phyloP scores from a whole-genome alignment of 2,888 invertebrate genomes.

The Pachycephus smyrnensis region DNA sequence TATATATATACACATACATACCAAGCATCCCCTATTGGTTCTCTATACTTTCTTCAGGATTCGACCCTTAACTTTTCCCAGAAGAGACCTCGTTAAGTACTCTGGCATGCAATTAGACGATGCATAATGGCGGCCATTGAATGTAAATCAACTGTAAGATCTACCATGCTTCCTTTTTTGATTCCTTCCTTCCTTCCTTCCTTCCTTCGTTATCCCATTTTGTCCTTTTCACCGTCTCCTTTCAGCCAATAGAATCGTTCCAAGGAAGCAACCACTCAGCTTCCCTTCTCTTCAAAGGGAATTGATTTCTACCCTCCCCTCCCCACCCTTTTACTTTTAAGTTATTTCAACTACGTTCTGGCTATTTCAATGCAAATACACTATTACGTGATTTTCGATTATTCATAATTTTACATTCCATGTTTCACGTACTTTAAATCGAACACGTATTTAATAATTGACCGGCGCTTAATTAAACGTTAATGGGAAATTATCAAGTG shows the following conservation, averaged over 20 bases:
- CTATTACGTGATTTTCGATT: background rate
- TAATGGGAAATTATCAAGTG: background rate
- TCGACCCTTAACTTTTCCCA: background rate
- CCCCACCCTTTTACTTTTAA: background rate
- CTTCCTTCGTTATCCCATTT: conserved; percentile 26
- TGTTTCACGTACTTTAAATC: background rate
- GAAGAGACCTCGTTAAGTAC: background rate
- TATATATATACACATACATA: too few relatives aligned
- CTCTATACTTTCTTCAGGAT: background rate
- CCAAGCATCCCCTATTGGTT: background rate
- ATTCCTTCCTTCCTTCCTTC: conserved; percentile 21
- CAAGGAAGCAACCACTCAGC: conserved; percentile 27
- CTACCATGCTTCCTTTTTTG: conserved; percentile 27
- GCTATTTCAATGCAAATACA: background rate
- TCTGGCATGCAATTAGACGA: conserved; percentile 28
- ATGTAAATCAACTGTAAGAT: conserved; percentile 40
- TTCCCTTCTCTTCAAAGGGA: conserved; percentile 32
- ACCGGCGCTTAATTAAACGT: background rate
- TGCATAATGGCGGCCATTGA: conserved; percentile 34
- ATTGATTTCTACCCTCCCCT: conserved; percentile 27
- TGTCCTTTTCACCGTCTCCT: background rate
- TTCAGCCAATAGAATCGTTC: conserved; percentile 25
- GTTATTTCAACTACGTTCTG: background rate
- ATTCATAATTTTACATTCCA: background rate
- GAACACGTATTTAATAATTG: background rate